Evolutionary conservation across 2,113 vertebrate genomes (phyloP).

Genomic region (Grallaria varia): DNA sequence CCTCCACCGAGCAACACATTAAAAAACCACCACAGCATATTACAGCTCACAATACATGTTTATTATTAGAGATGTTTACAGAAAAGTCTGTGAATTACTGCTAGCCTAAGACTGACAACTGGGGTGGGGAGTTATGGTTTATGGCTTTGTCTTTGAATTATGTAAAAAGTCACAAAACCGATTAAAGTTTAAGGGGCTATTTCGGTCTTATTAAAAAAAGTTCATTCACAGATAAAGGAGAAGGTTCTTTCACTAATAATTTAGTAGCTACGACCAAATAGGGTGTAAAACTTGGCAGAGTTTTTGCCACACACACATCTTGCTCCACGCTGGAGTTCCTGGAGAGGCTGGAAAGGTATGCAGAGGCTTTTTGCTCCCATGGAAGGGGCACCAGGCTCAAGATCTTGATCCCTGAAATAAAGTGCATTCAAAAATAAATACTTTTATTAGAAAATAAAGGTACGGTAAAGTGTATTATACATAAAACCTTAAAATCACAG

Average conservation of each 20-base stretch:
- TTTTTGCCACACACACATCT: slow-evolving; percentile 87
- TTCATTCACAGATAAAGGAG: slow-evolving; percentile 29
- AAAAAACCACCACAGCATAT: not conserved
- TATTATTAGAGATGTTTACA: slow-evolving; percentile 76
- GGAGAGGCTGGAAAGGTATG: slow-evolving; percentile 91
- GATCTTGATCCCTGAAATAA: slow-evolving; percentile 90
- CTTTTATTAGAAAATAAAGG: not conserved
- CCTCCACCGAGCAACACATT: not conserved
- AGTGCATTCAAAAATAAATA: not conserved
- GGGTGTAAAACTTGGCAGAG: slow-evolving; percentile 90
- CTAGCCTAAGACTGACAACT: slow-evolving; percentile 59
- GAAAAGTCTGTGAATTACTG: slow-evolving; percentile 71
- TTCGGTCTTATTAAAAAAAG: slow-evolving; percentile 50
- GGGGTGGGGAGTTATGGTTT: not conserved
- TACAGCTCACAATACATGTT: slow-evolving; percentile 71
- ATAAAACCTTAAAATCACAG: not conserved
- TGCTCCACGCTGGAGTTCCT: slow-evolving; percentile 80
- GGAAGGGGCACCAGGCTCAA: slow-evolving; percentile 94
- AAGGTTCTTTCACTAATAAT: not conserved
- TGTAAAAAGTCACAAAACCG: slow-evolving; percentile 73
- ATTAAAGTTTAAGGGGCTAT: slow-evolving; percentile 48
- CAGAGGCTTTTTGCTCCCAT: slow-evolving; percentile 99
- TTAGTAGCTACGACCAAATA: slow-evolving; percentile 97
- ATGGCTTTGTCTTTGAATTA: slow-evolving; percentile 57
- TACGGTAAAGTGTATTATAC: not conserved